Percentiles rank a stretch among this genome's conserved stretches.
These are phyloP conservation scores for Mus spretus DNA, from an alignment of 2,797 vertebrate genomes.

Conservation along the genomic window DNA sequence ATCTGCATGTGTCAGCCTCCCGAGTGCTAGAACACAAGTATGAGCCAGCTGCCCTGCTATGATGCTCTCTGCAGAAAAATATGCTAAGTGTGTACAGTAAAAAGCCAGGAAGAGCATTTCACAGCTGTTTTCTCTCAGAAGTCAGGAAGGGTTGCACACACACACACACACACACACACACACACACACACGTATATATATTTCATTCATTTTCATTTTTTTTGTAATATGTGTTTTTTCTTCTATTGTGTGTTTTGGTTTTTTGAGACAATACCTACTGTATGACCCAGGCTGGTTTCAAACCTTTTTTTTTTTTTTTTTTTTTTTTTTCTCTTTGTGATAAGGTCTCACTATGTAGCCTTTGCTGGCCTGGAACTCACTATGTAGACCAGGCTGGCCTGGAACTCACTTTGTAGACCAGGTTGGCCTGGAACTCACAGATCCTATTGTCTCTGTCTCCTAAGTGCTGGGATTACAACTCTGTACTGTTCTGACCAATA, in stretches of 20 bases:
- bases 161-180: neutral
- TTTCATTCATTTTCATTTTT: neutral
- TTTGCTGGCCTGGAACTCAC: neutral
- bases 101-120: neutral
- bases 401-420: neutral
- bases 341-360: neutral
- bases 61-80: neutral
- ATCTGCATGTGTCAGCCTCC: neutral
- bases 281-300: neutral
- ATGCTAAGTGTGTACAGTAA: neutral
- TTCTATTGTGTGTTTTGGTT: neutral
- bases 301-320: neutral
- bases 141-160: too few relatives aligned
- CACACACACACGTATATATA: too few relatives aligned
- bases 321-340: neutral
- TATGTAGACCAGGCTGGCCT: neutral
- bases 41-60: neutral
- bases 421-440: neutral
- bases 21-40: neutral
- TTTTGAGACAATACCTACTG: neutral
- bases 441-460: neutral
- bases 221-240: neutral
- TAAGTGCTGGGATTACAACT: neutral
- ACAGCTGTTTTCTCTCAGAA: neutral
- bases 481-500: neutral